phyloP scores from a whole-genome alignment of 2,113 vertebrate genomes.

The Sitta europaea region DNA sequence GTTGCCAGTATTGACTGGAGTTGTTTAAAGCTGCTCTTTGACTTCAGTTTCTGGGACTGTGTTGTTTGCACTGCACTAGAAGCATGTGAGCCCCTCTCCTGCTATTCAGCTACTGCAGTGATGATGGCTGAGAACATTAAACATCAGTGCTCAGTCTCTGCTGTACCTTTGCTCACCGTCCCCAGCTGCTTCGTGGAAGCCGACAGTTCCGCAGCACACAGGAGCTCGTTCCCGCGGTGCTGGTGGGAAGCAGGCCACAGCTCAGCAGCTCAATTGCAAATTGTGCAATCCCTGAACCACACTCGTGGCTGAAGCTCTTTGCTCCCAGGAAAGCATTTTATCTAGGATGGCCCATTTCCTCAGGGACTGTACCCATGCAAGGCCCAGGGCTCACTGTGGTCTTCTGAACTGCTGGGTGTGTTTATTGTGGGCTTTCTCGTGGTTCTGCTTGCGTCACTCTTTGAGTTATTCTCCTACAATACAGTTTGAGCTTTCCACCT shows the following conservation, averaged over 20 bases:
- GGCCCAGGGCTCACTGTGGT: background rate
- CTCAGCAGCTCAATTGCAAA: background rate
- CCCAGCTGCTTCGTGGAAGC: background rate
- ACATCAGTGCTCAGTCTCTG: background rate
- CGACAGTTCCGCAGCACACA: background rate
- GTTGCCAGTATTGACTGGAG: background rate
- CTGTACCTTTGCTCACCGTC: background rate
- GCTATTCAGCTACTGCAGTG: background rate
- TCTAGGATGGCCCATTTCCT: background rate
- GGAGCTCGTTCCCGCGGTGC: background rate
- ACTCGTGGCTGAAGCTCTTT: background rate
- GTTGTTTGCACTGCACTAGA: background rate
- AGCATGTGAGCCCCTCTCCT: background rate
- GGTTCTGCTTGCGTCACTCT: background rate
- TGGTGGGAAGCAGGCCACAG: background rate
- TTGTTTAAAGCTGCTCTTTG: background rate
- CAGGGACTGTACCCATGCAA: background rate
- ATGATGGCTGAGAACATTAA: background rate
- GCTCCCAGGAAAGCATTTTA: fast-evolving
- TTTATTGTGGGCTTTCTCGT: background rate
- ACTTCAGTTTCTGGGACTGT: background rate
- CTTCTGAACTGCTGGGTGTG: background rate
- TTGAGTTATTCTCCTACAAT: background rate
- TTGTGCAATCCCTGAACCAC: background rate
- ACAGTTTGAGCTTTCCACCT: background rate